Evolutionary conservation across 2,113 vertebrate genomes (phyloP).

Genomic region (Colossoma macropomum): DNA sequence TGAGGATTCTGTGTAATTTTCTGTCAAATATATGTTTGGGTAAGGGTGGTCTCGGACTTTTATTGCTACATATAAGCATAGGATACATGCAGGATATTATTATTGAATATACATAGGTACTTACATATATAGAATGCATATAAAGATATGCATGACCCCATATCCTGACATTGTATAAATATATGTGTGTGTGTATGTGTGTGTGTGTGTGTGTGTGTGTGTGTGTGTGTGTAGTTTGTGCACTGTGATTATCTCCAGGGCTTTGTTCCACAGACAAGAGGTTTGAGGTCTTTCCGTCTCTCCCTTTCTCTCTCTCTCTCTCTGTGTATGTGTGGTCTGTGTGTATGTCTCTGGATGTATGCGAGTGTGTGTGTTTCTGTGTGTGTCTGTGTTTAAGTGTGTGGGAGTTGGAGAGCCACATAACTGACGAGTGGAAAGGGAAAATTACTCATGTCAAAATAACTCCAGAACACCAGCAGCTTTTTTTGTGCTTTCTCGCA

Average conservation of each 20-base stretch:
- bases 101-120: too few relatives aligned
- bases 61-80: too few relatives aligned
- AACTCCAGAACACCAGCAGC: conserved; percentile 8
- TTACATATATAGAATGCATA: too few relatives aligned
- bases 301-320: neutral
- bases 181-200: conserved; percentile 19
- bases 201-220: conserved; percentile 19
- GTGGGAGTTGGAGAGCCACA: conserved; percentile 55
- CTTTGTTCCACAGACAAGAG: conserved; percentile 56
- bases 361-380: conserved; percentile 1
- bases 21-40: too few relatives aligned
- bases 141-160: too few relatives aligned
- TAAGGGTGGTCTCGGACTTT: too few relatives aligned
- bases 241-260: conserved; percentile 64
- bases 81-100: too few relatives aligned
- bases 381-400: conserved; percentile 49
- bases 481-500: conserved; percentile 14
- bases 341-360: neutral
- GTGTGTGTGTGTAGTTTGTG: conserved; percentile 41
- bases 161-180: too few relatives aligned
- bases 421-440: conserved; percentile 51
- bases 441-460: conserved; percentile 45
- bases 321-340: neutral
- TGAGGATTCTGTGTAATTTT: too few relatives aligned
- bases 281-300: conserved; percentile 31